Base-by-base conservation (phyloP, 2,113 vertebrate species). In the Pelobates fuscus region DNA sequence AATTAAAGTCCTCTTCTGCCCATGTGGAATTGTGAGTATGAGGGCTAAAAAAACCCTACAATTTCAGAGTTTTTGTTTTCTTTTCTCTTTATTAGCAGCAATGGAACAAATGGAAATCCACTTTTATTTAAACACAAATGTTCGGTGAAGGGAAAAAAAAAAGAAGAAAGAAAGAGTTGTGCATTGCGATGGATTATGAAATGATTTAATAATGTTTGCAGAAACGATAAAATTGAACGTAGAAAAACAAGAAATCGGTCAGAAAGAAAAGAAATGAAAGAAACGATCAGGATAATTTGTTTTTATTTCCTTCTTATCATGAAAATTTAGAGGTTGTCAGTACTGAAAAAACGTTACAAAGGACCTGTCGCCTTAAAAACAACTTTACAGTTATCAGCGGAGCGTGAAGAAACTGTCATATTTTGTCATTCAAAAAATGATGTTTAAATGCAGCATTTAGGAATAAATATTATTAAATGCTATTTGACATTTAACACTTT, bases 191-290 rank as follows among this genome's bases (percentile, higher is more conserved):
- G n/a, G n/a, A 55, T 37, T 62, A 6, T 62, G 24, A 62, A 20
- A 26, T 46, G 64, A 18, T 66, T 49, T 18, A 71, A 32, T 30
- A 52, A 62, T 71, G 70, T 52, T 44, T 49, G 44, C 44, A 17
- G 44, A 23, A 29, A 41, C 58, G 52, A 71, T 52, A 49, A 30
- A 29, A 7, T n/a, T 5, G 58, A 62, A 30, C 26, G 24, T 8
- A 49, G 26, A 71, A 23, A 2, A 71, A 17, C 5, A 2, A 49
- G 20, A 30, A 17, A 61, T 71, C 41, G n/a, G 8, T 61, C 69
- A 46, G 24, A 60, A 11, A 58, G 30, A 29, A 49, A 37, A 41
- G 8, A 26, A 52, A 26, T 61, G 25, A 61, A 71, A 60, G 21
- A 7, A 20, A 24, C 32, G 24, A 17, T 60, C 12, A 5, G 37